Evolutionary conservation across 2,888 invertebrate species (phyloP), one percentile per base, ranked within the genome.

Genomic region (Caenorhabditis sp.): DNA sequence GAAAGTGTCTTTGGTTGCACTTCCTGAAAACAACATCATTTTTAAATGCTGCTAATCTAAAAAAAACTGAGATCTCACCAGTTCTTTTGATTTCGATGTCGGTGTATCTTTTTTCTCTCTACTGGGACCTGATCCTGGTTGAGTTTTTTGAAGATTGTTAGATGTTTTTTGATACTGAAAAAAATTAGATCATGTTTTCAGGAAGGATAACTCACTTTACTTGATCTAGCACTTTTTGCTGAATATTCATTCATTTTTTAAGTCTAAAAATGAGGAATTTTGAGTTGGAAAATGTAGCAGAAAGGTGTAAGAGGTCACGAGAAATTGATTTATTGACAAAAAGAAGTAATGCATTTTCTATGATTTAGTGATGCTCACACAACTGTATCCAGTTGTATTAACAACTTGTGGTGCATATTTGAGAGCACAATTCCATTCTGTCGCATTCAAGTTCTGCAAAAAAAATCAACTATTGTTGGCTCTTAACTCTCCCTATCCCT

Each of bases 371-470:
- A 43, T 17, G 17, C 62, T 65, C 2, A 65, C 59, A 54, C 72
- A 72, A 21, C 50, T 64, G 54, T 67, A 72, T 27, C 31, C 38
- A 14, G 21, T 54, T 3, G 67, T 64, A 43, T 72, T 72, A 43
- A 67, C 64, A 10, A 67, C 63, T 63, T 71, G 60, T 25, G 56
- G 54, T 14, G 64, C 67, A 38, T 72, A 72, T 23, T 56, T 17
- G 21, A 63, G 63, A 54, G 54, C 58, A 62, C 72, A 72, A 12
- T 57, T 61, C 67, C 67, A 72, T 67, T 71, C 59, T 26, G 50
- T 63, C 1, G 63, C 50, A 5, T 54, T 71, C 71, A 71, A 56
- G 31, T 71, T 71, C 66, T 70, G 63, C 27, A 63, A 68, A n/a
- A 25, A 60, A 26, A 25, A 50, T 14, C 12, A 4, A 12, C 1